Evolutionary conservation across 2,113 vertebrate genomes (phyloP), one percentile per base, ranked within the genome.

Genomic region (Stegastes partitus): DNA sequence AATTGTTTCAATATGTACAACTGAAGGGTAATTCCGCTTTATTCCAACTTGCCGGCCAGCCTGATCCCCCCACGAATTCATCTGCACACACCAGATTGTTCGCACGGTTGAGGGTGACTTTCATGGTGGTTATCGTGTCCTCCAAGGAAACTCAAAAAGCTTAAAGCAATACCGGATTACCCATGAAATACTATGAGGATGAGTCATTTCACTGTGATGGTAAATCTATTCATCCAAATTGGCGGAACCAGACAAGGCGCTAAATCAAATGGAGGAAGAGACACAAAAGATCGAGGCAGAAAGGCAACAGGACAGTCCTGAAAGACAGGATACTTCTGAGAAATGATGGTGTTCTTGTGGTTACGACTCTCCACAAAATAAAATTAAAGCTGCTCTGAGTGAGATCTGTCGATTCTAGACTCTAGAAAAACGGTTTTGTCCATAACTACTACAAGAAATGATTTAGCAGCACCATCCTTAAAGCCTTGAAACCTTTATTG

Each of bases 251-350:
- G 58, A 28, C n/a, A 15, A 21, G 28, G 12, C n/a, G 31, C 49
- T 67, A 22, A 68, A 55, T 54, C 31, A 53, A 68, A 54, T 22
- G 51, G 51, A 25, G 25, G 51, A 54, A 5, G 51, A 54, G 1
- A 12, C 11, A 25, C 0, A 25, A 23, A 49, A 5, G 18, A n/a
- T 49, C 4, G 47, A 19, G 25, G 21, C 63, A 14, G 26, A 50
- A 49, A 66, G 62, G 15, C n/a, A 16, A 22, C 64, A 22, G 47
- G 7, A 49, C 47, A n/a, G 51, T 54, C 11, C 3, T 49, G 39
- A 42, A 15, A 42, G 39, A 42, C 19, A n/a, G 5, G 0, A 4
- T 34, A 28, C 26, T 28, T 14, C 26, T 3, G 21, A 9, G 22
- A 22, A 15, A 19, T 47, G 51, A 6, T 39, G 9, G 21, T 54